These are phyloP conservation scores for Diplodus sargus DNA, from an alignment of 2,797 vertebrate genomes.

Conservation along the genomic window DNA sequence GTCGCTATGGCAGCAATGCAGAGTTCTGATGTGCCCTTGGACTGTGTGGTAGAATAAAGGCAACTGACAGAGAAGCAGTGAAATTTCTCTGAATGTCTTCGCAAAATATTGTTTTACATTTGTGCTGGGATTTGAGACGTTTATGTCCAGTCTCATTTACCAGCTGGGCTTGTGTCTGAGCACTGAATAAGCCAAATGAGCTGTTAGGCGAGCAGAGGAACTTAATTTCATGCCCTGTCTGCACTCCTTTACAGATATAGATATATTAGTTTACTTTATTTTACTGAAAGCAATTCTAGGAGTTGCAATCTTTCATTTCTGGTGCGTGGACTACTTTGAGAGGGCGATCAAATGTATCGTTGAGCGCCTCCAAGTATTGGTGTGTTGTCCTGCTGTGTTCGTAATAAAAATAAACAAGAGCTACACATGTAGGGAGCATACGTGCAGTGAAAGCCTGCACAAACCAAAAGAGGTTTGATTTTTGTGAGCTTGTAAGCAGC, in stretches of 20 bases:
- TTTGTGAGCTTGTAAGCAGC: slow-evolving; percentile 6
- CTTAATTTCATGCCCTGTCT: slow-evolving; percentile 67
- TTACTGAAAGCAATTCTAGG: slow-evolving; percentile 22
- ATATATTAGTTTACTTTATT: slow-evolving; percentile 32
- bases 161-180: slow-evolving; percentile 28
- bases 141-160: slow-evolving; percentile 38
- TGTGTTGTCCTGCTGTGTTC: background rate
- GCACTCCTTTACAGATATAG: slow-evolving; percentile 44
- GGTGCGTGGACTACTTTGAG: slow-evolving; percentile 15
- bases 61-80: slow-evolving; percentile 11
- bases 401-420: background rate
- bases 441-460: background rate
- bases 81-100: slow-evolving; percentile 14
- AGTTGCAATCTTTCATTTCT: slow-evolving; percentile 29
- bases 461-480: slow-evolving; percentile 6
- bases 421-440: background rate
- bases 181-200: slow-evolving; percentile 47
- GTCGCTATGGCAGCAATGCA: slow-evolving; percentile 78
- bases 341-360: slow-evolving; percentile 8
- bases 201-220: slow-evolving; percentile 31
- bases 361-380: slow-evolving; percentile 11
- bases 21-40: slow-evolving; percentile 56
- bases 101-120: slow-evolving; percentile 5
- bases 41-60: slow-evolving; percentile 30
- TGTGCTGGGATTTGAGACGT: slow-evolving; percentile 14